These are phyloP conservation scores for Anguilla anguilla DNA, from an alignment of 2,797 vertebrate genomes.

Conservation along the genomic window DNA sequence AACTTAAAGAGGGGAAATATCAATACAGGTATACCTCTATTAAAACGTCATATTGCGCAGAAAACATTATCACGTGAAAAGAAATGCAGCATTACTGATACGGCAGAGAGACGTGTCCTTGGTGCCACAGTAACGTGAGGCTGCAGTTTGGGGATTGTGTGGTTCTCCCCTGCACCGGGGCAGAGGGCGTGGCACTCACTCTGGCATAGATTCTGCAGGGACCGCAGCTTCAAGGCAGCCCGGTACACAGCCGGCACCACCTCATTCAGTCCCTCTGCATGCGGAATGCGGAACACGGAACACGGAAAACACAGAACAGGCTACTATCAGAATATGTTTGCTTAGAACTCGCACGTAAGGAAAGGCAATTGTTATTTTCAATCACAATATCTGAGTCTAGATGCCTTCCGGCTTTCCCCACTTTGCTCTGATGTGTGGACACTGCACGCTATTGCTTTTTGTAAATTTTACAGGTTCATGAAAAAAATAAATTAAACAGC, in stretches of 20 bases:
- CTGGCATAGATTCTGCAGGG: constrained; percentile 78
- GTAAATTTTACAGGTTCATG: background rate
- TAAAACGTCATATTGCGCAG: background rate
- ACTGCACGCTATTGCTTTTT: no score
- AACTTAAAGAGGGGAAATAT: background rate
- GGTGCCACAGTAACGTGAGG: background rate
- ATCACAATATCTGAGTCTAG: background rate
- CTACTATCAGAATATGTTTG: background rate
- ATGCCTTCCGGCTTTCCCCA: no score
- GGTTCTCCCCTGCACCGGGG: background rate
- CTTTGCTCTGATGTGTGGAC: no score
- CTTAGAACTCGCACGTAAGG: background rate
- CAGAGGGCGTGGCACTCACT: constrained; percentile 67
- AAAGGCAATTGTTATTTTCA: background rate
- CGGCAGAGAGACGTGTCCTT: background rate
- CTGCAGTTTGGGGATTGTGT: background rate
- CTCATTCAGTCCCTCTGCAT: constrained; percentile 67
- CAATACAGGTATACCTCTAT: background rate
- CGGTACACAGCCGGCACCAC: constrained; percentile 74
- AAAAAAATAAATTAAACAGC: background rate
- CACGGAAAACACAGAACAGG: background rate
- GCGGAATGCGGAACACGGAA: constrained; percentile 29
- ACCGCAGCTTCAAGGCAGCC: constrained; percentile 77
- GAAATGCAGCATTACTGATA: background rate
- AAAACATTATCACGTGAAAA: background rate